These are phyloP conservation scores for Geopemphigus sp. DNA, from an alignment of 1,140 invertebrate genomes.

Conservation along the genomic window DNA sequence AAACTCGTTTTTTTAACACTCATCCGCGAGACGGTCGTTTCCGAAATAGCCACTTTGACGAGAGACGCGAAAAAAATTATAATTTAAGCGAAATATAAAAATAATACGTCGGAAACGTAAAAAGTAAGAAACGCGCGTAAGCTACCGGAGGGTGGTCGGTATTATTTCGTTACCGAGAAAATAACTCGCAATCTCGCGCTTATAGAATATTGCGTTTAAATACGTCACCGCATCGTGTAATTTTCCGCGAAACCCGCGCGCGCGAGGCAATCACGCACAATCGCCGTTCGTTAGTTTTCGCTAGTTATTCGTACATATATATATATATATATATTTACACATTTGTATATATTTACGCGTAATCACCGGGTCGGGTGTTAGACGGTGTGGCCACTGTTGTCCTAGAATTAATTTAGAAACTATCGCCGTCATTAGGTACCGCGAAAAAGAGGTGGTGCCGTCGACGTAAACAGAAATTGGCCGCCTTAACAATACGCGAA, in stretches of 20 bases:
- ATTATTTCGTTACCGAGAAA: slow-evolving; percentile 32
- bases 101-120: slow-evolving; percentile 9
- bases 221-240: background rate
- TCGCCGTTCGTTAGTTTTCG: background rate
- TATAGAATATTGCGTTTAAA: background rate
- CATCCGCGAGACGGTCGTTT: slow-evolving; percentile 3
- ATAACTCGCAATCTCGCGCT: slow-evolving; percentile 13
- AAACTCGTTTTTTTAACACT: slow-evolving; percentile 42
- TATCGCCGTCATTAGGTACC: no score
- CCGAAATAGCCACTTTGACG: slow-evolving; percentile 46
- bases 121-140: background rate
- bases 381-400: no score
- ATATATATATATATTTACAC: no score
- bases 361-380: no score
- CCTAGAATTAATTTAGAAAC: no score
- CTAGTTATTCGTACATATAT: no score
- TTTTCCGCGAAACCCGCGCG: background rate
- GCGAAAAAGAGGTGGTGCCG: no score
- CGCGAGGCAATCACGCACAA: background rate
- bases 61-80: slow-evolving; percentile 26
- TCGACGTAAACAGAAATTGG: no score
- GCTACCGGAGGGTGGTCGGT: background rate
- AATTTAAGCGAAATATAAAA: slow-evolving; percentile 1
- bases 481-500: no score
- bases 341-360: no score